Base-by-base conservation (phyloP, 2,888 invertebrate genomes). In the Agriopis aurantiaria region DNA sequence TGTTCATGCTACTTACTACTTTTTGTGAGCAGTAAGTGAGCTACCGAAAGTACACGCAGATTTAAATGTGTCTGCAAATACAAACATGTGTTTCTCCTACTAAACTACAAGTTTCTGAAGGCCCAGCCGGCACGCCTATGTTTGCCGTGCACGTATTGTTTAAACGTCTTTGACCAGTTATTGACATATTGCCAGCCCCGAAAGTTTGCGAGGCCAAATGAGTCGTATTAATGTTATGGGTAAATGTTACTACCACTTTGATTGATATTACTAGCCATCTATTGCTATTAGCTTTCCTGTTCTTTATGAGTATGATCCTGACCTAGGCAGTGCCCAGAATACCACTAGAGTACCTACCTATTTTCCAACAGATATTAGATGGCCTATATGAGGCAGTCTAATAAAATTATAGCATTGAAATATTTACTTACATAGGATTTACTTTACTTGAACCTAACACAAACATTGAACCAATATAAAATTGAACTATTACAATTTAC, bases 181-280 rank as follows among this genome's bases (percentile, higher is more conserved):
- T 76, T 78, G 75, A 74, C 76, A 77, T 73, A 76, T 78, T 76
- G 79, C 75, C 69, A 74, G 70, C 67, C 65, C 62, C 73, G 73
- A 77, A 69, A 78, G 71, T 66, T 73, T 68, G 73, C 75, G 78
- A 73, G 74, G 75, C 76, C 73, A 75, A 80, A 81, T 75, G 70
- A 73, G 69, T 74, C 74, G 74, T 82, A 80, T 79, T 76, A 79
- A 73, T 78, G 82, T 82, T 78, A 82, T 68, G 78, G 76, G 67
- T 71, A 66, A 65, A 68, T 69, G 74, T 76, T 74, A 52, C 73
- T 72, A 63, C 62, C 64, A 64, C 68, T 66, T 66, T 71, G 71
- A 76, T 73, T 76, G 73, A 75, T 73, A 60, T 58, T 64, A 61
- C 68, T 68, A 53, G 58, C 66, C 46, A 10, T 45, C 7, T 71